Base-by-base conservation (phyloP, 2,888 invertebrate species). In the Galerucella nymphaeae region DNA sequence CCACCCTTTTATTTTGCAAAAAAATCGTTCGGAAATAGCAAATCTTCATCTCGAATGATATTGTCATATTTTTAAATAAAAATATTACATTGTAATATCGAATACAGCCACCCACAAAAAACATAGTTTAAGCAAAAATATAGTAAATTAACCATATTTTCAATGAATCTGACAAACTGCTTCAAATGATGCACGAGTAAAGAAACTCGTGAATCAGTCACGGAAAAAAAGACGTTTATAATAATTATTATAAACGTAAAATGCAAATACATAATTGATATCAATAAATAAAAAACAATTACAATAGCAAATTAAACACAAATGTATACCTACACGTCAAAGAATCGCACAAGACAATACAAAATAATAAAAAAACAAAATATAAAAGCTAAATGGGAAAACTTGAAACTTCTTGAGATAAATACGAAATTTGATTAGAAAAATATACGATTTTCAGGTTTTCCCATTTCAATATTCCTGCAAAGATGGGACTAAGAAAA, bases 271-370 rank as follows among this genome's bases (percentile, higher is more conserved):
- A n/a, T 55, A 63, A 58, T 38, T 1, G 30, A 38, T 50, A 53
- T 68, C n/a, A n/a, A 69, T 53, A 58, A n/a, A 72, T 72, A 50
- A 69, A 76, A 42, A 59, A 61, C 9, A 72, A 59, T 11, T 57
- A 72, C 53, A 75, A 71, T 41, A 41, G n/a, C 38, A 38, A 30
- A 38, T 38, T 38, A 38, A 38, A 38, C 23, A 30, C 59, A 71
- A 61, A 75, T 69, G 70, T 69, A 70, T 76, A 75, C 73, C 78
- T 80, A 80, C 79, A 80, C 79, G 79, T 77, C 78, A 79, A 79
- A 80, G 73, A 81, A 81, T 81, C 80, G 77, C 78, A 79, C 68
- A 78, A 74, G 63, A 75, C 65, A 76, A 66, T 65, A 71, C 57
- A 72, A 66, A 71, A 71, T 61, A 74, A 70, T 38, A 14, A 58